A percentile compares a stretch with the other conserved stretches of the same genome.
phyloP scores from a whole-genome alignment of 30 jellyfish, hydroid and myxozoan genomes.

The Phacellophora camtschatica region DNA sequence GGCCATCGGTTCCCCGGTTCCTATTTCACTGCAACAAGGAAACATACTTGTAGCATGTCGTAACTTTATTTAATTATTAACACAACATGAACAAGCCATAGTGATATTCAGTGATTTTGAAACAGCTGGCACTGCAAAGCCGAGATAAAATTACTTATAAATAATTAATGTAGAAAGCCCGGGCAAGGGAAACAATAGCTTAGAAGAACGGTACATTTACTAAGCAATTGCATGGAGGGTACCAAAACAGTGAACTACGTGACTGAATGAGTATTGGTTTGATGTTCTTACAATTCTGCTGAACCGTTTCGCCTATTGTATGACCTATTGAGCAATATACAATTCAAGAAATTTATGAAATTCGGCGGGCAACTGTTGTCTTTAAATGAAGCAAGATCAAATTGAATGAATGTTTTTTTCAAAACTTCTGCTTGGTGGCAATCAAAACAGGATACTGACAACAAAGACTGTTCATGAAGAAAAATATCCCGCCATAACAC shows the following conservation, averaged over 20 bases:
- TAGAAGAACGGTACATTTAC: conserved; percentile 30
- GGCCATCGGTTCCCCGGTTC: no score
- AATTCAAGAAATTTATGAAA: conserved; percentile 52
- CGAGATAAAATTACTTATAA: background rate
- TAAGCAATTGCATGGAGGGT: conserved; percentile 38
- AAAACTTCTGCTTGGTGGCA: conserved; percentile 8
- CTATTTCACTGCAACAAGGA: no score
- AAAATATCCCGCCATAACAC: no score
- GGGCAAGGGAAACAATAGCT: conserved; percentile 41
- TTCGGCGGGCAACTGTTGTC: conserved; percentile 50
- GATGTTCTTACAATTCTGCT: conserved; percentile 42
- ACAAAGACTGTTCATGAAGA: no score
- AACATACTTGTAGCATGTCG: no score
- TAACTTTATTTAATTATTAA: no score
- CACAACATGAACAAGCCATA: no score
- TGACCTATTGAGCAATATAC: conserved; percentile 53
- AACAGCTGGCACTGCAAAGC: conserved; percentile 58
- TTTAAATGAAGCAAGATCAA: conserved; percentile 46
- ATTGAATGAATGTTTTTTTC: conserved; percentile 57
- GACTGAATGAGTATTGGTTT: conserved; percentile 16
- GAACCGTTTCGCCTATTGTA: conserved; percentile 63
- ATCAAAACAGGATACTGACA: conserved; percentile 49
- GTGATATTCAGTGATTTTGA: conserved; percentile 62
- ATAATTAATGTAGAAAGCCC: conserved; percentile 45
- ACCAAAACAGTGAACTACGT: conserved; percentile 22